Base-by-base conservation (phyloP, 2,888 invertebrate genomes). In the Mylabris sibirica region DNA sequence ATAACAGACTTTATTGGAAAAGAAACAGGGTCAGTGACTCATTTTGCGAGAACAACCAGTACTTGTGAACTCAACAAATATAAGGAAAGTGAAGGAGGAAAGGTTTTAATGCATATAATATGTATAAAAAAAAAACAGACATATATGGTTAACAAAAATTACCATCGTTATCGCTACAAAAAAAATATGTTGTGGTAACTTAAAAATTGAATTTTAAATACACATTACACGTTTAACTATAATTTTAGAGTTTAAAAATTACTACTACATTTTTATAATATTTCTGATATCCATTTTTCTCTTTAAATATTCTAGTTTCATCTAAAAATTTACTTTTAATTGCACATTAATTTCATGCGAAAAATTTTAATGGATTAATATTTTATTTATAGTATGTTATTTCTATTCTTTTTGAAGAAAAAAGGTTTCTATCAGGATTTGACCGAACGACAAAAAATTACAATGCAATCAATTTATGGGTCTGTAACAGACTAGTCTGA, bases 401-500 rank as follows among this genome's bases (percentile, higher is more conserved):
- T 41, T 1, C 3, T 1, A 41, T 35, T 9, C 8, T 35, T 35
- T 35, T 35, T 41, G 12, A 38, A 60, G 38, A 30, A 17, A 60
- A 49, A 41, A 34, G 59, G 49, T 60, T 67, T 60, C 60, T 67
- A 67, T 67, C 63, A 67, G 63, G 30, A 8, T 59, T 35, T 35
- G 34, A 38, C 44, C 22, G 57, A 6, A n/a, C 49, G 9, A 24
- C 9, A 22, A 53, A 22, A n/a, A 53, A 53, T 14, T 24, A 24
- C 5, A 53, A 24, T 53, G 53, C 1, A 53, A 8, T 22, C 12
- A 22, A 4, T 1, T 8, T 30, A 24, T 12, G 84, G 85, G 88
- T 88, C 90, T 90, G 89, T 87, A 86, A 88, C 89, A 92, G 91
- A 92, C 87, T 93, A 93, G 92, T 93, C 92, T 92, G 92, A 92